Conservation (phyloP, 1,140 invertebrate species). For the Bilobella aurantiaca region DNA sequence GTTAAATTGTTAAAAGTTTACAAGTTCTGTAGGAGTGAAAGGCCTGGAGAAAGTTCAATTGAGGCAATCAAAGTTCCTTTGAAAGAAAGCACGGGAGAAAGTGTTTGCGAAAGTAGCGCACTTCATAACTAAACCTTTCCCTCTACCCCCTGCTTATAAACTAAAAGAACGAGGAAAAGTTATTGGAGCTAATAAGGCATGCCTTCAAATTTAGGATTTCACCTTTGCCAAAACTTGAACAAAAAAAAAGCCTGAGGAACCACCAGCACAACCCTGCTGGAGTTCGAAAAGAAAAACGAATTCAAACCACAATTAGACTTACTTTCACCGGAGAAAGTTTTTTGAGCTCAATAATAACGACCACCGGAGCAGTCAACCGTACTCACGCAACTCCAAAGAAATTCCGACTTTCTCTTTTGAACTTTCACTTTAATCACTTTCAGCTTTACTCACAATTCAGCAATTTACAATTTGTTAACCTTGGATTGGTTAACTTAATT, state of each 20-base stretch:
- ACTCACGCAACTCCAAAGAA: too few species aligned
- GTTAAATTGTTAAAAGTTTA: too few species aligned
- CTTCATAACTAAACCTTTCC: not conserved
- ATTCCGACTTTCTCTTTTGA: too few species aligned
- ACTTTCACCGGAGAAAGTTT: not conserved
- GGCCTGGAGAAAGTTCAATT: not conserved
- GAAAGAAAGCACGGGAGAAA: not conserved
- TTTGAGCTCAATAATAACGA: not conserved
- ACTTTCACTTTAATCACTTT: too few species aligned
- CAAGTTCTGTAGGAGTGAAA: not conserved
- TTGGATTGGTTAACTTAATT: too few species aligned
- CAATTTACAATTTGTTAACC: too few species aligned
- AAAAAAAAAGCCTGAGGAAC: too few species aligned
- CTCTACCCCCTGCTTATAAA: not conserved
- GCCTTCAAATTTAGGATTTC: constrained; percentile 2
- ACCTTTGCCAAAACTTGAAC: not conserved
- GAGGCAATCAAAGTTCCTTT: constrained; percentile 3
- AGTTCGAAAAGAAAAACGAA: not conserved
- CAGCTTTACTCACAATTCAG: too few species aligned
- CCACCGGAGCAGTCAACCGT: not conserved
- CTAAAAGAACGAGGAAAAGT: not conserved
- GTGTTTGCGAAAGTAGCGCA: not conserved
- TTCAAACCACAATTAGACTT: not conserved
- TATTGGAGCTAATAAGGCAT: constrained; percentile 13
- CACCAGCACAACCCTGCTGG: too few species aligned